Evolutionary conservation across 2,113 vertebrate species (phyloP).

Genomic region (Indicator indicator): DNA sequence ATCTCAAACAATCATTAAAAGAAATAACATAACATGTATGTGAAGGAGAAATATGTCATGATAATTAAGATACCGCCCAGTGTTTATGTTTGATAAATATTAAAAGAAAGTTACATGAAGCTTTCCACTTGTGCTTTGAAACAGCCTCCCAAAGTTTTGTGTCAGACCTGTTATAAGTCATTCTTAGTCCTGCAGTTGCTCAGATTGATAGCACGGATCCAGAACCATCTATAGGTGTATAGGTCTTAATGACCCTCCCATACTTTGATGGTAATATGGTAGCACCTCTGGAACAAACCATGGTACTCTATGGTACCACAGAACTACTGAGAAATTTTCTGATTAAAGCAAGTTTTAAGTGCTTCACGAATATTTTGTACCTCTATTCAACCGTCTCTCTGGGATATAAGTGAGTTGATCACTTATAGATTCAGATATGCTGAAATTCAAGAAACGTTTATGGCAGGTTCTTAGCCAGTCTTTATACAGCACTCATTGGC

Average conservation of each 20-base stretch:
- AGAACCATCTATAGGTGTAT: not conserved
- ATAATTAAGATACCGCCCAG: not conserved
- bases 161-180: not conserved
- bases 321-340: not conserved
- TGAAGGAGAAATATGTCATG: not conserved
- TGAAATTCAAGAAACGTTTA: not conserved
- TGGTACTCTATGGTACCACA: not conserved
- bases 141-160: not conserved
- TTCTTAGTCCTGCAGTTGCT: not conserved
- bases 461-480: not conserved
- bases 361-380: not conserved
- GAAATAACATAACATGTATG: fast-evolving
- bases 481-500: not conserved
- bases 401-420: not conserved
- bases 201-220: not conserved
- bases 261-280: fast-evolving
- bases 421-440: not conserved
- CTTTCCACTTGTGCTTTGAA: not conserved
- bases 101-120: not conserved
- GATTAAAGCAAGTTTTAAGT: not conserved
- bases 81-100: not conserved
- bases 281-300: not conserved
- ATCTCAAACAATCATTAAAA: not conserved
- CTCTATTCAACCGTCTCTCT: not conserved
- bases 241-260: too few species aligned